Base-by-base conservation (phyloP, 2,797 vertebrate genomes). In the Crypturellus tataupa region DNA sequence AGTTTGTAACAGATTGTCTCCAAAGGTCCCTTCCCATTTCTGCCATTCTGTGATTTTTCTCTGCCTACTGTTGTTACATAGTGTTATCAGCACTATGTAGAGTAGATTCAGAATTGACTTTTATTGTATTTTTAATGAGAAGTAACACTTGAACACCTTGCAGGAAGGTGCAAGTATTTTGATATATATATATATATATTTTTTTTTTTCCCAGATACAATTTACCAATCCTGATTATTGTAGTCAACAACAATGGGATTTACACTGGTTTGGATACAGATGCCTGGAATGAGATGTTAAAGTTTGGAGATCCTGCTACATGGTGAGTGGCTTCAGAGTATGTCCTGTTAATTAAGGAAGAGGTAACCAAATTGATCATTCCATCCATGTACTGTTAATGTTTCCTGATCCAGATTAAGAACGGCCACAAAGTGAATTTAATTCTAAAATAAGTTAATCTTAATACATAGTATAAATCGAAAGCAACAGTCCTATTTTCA, bases 191-290 rank as follows among this genome's bases (percentile, higher is more conserved):
- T n/a, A n/a, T n/a, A n/a, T n/a, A 63, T 62, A 53, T 67, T 83
- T 39, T 39, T 39, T 39, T 39, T 39, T 31, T 68, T 75, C 96
- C 78, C 85, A 99, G 99, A 93, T 99, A 99, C 95, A 99, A 98
- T 13, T 98, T 99, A 62, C 99, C 99, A 20, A 97, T 99, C 56
- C 89, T 99, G 80, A 97, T 99, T 94, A 98, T 99, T 3, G 81
- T 99, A 49, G 98, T 99, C n/a, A 99, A 99, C 95, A 99, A 99
- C 96, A 99, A 99, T 73, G 99, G 99, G 15, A 99, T 99, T 97
- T 99, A 99, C 96, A 98, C 98, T 71, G 99, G 99, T 71, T 90
- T 99, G 63, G 98, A 99, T 97, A 64, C 95, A 76, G 97, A 98
- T 58, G 97, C 98, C 4, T 99, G 99, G 99, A 98, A 98, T 80